Evolutionary conservation across 2,888 invertebrate species (phyloP).

Genomic region (Drosophila longiperda): DNA sequence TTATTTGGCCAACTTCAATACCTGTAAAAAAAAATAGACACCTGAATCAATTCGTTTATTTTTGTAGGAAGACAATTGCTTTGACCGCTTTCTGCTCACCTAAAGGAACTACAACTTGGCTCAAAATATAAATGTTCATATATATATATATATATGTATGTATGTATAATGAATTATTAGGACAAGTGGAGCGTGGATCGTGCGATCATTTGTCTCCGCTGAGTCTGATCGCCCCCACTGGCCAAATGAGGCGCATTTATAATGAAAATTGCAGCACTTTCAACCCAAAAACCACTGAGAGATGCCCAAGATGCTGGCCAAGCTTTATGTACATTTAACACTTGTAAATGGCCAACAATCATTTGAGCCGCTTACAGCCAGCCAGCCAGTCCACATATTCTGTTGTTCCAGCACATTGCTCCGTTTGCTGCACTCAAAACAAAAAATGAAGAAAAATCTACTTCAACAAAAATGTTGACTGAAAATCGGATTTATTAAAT

Average conservation of each 20-base stretch:
- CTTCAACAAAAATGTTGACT: not conserved
- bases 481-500: not conserved
- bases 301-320: slow-evolving; percentile 29
- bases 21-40: not conserved
- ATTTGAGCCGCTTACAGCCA: slow-evolving; percentile 27
- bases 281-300: not conserved
- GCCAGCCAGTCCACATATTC: not conserved
- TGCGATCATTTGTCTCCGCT: slow-evolving; percentile 37
- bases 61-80: not conserved
- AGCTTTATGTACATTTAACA: slow-evolving; percentile 66
- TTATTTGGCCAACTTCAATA: too few relatives aligned
- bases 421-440: not conserved
- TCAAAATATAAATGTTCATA: not conserved
- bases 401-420: not conserved
- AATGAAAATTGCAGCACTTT: slow-evolving; percentile 23
- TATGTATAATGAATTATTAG: slow-evolving; percentile 30
- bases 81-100: not conserved
- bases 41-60: too few relatives aligned
- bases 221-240: slow-evolving; percentile 40
- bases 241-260: slow-evolving; percentile 50
- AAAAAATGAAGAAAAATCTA: not conserved
- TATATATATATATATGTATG: not conserved
- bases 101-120: not conserved
- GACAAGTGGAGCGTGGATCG: slow-evolving; percentile 30
- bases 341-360: slow-evolving; percentile 61